A percentile compares a stretch with the other conserved stretches of the same genome.
Evolutionary conservation across 1,140 invertebrate species (phyloP).

Genomic region (Lerema accius): DNA sequence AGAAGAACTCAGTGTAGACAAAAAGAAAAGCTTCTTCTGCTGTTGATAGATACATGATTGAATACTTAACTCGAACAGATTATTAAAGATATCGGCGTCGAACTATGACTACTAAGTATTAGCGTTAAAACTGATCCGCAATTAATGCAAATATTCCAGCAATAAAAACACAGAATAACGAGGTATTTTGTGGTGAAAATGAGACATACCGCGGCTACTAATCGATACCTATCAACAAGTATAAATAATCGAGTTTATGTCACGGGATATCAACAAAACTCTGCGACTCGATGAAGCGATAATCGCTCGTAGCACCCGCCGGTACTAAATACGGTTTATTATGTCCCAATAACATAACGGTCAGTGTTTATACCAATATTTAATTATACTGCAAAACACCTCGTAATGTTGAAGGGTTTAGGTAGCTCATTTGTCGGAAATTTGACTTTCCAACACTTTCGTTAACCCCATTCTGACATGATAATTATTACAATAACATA

Average conservation of each 20-base stretch:
- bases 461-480: not conserved
- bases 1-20: too few species aligned
- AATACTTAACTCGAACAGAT: too few species aligned
- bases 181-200: conserved; percentile 32
- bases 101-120: too few species aligned
- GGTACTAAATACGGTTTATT: conserved; percentile 6
- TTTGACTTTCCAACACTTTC: conserved; percentile 1
- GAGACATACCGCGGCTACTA: conserved; percentile 30
- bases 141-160: conserved; percentile 17
- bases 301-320: not conserved
- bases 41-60: too few species aligned
- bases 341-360: conserved; percentile 10
- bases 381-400: not conserved
- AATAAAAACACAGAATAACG: conserved; percentile 32
- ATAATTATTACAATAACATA: not conserved
- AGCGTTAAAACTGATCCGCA: too few species aligned
- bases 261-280: conserved; percentile 5
- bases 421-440: not conserved
- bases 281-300: conserved; percentile 6
- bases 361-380: conserved; percentile 2
- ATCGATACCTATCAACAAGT: conserved; percentile 46
- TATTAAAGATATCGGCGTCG: too few species aligned
- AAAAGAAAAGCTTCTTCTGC: too few species aligned
- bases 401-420: not conserved
- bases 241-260: conserved; percentile 45